These are phyloP conservation scores for Perizoma affinitatum DNA, from an alignment of 2,888 invertebrate genomes.

Conservation along the genomic window DNA sequence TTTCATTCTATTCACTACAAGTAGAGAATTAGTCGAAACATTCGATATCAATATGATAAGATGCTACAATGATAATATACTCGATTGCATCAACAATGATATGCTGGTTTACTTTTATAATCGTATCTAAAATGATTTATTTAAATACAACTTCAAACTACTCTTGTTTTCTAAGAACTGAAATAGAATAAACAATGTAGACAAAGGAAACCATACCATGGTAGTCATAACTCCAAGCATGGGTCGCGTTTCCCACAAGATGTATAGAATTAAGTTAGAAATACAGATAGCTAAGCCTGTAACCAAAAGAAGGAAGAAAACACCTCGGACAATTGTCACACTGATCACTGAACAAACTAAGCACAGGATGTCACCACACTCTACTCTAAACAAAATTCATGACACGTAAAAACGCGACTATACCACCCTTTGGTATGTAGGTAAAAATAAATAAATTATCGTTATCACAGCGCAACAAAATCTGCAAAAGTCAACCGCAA, in stretches of 20 bases:
- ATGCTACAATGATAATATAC: conserved; percentile 21
- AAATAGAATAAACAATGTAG: conserved; percentile 68
- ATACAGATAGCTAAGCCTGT: conserved; percentile 68
- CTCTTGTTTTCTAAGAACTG: conserved; percentile 66
- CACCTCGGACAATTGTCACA: conserved; percentile 71
- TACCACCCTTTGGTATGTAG: conserved; percentile 52
- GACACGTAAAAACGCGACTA: conserved; percentile 51
- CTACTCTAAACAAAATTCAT: conserved; percentile 42
- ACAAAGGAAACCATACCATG: conserved; percentile 85
- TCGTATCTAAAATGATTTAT: conserved; percentile 46
- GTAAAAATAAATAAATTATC: conserved; percentile 54
- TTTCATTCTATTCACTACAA: conserved; percentile 32
- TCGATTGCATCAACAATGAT: conserved; percentile 19
- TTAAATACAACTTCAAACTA: conserved; percentile 58
- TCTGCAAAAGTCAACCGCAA: conserved; percentile 66
- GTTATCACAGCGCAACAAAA: conserved; percentile 69
- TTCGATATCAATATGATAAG: conserved; percentile 22
- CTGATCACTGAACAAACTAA: conserved; percentile 78
- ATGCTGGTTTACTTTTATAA: conserved; percentile 17
- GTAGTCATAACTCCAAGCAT: conserved; percentile 84
- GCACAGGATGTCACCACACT: conserved; percentile 76
- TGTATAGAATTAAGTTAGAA: conserved; percentile 65
- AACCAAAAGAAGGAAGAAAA: conserved; percentile 72
- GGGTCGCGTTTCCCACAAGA: conserved; percentile 80
- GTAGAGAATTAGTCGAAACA: conserved; percentile 20